Evolutionary conservation across 1,140 invertebrate species (phyloP).

Genomic region (Polypedilum pembai): DNA sequence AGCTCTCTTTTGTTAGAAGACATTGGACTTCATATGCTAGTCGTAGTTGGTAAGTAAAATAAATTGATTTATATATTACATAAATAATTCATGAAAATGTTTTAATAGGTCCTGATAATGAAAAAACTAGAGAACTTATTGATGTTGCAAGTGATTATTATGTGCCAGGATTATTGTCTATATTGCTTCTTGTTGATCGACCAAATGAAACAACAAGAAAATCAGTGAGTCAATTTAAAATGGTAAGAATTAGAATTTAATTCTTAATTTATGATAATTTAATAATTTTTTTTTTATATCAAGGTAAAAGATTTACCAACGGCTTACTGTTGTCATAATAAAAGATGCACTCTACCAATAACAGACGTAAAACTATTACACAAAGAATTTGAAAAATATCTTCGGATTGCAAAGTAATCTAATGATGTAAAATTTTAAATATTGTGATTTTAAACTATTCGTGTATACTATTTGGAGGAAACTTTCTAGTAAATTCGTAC

Average conservation of each 20-base stretch:
- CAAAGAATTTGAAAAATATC: conserved; percentile 49
- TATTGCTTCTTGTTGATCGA: conserved; percentile 50
- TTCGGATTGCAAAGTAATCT: not conserved
- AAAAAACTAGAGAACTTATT: conserved; percentile 59
- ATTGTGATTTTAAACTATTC: too few relatives aligned
- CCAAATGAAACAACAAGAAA: conserved; percentile 34
- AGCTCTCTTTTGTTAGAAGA: conserved; percentile 57
- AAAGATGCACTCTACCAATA: conserved; percentile 69
- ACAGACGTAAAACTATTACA: conserved; percentile 59
- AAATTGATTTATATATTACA: not conserved
- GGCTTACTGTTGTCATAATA: conserved; percentile 74
- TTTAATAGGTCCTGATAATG: conserved; percentile 49
- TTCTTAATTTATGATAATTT: too few relatives aligned
- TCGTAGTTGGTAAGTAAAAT: conserved; percentile 37
- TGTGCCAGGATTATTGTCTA: conserved; percentile 61
- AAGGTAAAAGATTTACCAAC: conserved; percentile 47
- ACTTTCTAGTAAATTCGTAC: too few relatives aligned
- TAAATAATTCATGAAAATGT: conserved; percentile 37
- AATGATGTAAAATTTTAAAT: not conserved
- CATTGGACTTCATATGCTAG: conserved; percentile 38
- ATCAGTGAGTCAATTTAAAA: conserved; percentile 40
- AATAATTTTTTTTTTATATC: too few relatives aligned
- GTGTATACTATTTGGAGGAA: too few relatives aligned
- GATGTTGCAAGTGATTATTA: conserved; percentile 56
- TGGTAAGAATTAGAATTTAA: conserved; percentile 41